Conservation (phyloP, 2,113 vertebrate genomes). For the Paracanthobrama guichenoti region DNA sequence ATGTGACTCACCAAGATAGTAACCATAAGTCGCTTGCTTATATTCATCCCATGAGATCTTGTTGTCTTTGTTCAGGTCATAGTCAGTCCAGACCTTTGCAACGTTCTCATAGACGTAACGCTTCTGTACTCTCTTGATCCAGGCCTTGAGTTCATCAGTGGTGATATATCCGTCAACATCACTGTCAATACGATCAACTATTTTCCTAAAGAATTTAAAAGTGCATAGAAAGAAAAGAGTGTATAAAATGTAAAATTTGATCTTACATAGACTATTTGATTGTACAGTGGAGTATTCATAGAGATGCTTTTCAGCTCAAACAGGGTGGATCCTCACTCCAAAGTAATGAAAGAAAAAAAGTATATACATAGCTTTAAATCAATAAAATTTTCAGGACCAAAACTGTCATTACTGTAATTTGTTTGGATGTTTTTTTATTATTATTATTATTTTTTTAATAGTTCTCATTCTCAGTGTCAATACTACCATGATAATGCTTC, state of each 20-base stretch:
- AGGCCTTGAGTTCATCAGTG: conserved; percentile 86
- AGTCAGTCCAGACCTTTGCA: conserved; percentile 95
- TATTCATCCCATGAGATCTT: conserved; percentile 98
- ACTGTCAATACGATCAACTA: conserved; percentile 89
- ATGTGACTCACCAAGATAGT: conserved; percentile 85
- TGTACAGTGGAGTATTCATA: background rate
- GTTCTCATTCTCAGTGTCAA: background rate
- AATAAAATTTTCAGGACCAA: too few species aligned
- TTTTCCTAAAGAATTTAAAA: conserved; percentile 80
- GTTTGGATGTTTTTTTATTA: background rate
- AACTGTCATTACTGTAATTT: too few species aligned
- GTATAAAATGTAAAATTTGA: background rate
- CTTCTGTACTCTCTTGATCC: conserved; percentile 97
- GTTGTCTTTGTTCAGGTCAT: conserved; percentile 93
- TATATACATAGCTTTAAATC: too few species aligned
- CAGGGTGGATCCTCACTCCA: background rate
- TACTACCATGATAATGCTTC: too few species aligned
- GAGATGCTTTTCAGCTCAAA: background rate
- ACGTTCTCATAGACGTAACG: conserved; percentile 96
- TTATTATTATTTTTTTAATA: background rate
- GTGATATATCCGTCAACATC: conserved; percentile 85
- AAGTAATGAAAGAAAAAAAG: too few species aligned
- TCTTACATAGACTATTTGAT: background rate
- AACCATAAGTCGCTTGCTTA: conserved; percentile 95
- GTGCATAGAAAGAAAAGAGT: background rate